Conservation (phyloP, 1,140 invertebrate species). For the Acyrthosiphon pisum region DNA sequence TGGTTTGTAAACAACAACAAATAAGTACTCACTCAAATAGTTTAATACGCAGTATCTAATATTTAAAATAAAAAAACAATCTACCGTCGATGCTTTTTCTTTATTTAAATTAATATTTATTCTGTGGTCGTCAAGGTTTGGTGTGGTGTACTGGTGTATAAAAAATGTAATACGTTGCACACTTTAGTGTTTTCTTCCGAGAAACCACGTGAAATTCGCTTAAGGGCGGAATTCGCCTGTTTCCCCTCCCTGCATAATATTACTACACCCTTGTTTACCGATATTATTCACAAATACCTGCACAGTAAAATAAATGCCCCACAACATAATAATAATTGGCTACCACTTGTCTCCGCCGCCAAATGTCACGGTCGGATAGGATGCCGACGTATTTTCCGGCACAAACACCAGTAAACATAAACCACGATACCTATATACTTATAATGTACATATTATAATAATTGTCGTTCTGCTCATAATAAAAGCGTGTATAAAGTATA, state of each 20-base stretch:
- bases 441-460: no score
- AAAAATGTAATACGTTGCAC: neutral
- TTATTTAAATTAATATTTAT: neutral
- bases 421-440: neutral
- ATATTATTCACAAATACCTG: neutral
- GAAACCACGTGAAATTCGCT: neutral
- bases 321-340: neutral
- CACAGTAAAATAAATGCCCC: neutral
- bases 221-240: neutral
- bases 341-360: neutral
- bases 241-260: neutral
- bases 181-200: neutral
- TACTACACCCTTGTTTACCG: neutral
- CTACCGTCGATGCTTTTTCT: neutral
- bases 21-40: no score
- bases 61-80: neutral
- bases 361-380: neutral
- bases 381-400: neutral
- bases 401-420: neutral
- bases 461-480: neutral
- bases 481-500: neutral
- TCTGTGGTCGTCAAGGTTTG: neutral
- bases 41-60: no score
- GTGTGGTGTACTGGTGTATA: neutral
- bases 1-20: neutral